Evolutionary conservation across 1,140 invertebrate species (phyloP), one percentile per base, ranked within the genome.

Genomic region (Armadillidium nasatum): DNA sequence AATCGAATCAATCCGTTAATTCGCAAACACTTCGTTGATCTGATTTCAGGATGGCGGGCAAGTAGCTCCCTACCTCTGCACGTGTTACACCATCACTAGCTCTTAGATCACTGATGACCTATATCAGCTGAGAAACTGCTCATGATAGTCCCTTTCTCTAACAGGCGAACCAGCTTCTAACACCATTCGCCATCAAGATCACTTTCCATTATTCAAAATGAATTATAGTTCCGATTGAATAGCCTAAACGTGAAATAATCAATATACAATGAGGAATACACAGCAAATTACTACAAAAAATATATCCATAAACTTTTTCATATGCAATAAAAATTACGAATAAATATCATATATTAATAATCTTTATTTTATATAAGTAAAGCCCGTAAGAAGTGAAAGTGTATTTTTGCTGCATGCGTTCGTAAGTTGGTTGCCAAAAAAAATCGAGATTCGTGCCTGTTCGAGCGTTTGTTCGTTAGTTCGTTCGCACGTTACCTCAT

Each of bases 81-180:
- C 50, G 50, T 60, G 50, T 60, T 60, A 60, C 50, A 60, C 50
- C 50, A 60, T 60, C 50, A 60, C 50, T 60, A 13, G 50, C 50
- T 15, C 50, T 19, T 13, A 60, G 50, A 60, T 60, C 19, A 60
- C 50, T 60, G 50, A 19, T 60, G 50, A 60, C 50, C 50, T 19
- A 60, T 19, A 60, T 60, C 50, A 60, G 50, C 50, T 60, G 50
- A 60, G 50, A 60, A 60, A 60, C 50, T 15, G 19, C 50, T 60
- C 50, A 15, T 60, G 50, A 60, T 60, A 19, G 50, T 60, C 19
- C 50, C 50, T 60, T 60, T 60, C 50, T 60, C 50, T 60, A 60
- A 19, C 19, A 13, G 11, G 50, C 50, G 50, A 60, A 60, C 50
- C 50, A 60, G 50, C 50, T 19, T 60, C 50, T 19, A 60, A 3